Evolutionary conservation across 2,113 vertebrate species (phyloP).

Genomic region (Spheniscus mendiculus): DNA sequence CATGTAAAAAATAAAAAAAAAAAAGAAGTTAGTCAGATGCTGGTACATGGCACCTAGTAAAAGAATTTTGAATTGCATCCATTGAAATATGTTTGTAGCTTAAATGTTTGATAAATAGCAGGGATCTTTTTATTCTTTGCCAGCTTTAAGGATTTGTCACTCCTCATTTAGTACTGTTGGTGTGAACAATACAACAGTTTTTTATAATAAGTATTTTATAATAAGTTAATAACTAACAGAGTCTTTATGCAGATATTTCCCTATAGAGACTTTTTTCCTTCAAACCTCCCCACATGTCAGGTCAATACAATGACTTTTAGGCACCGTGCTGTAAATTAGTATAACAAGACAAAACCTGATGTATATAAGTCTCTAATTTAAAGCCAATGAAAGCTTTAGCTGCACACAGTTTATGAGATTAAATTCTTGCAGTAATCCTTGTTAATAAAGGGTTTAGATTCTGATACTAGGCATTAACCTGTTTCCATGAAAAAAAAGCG

Average conservation of each 20-base stretch:
- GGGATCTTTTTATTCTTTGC: conserved; percentile 42
- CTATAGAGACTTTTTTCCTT: neutral
- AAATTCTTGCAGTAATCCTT: neutral
- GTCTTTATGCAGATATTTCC: neutral
- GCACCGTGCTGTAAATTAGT: neutral
- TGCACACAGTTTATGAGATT: neutral
- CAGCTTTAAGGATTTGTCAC: conserved; percentile 59
- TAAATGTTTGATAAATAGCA: conserved; percentile 40
- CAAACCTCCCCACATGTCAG: neutral
- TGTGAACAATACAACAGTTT: neutral
- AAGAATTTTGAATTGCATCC: neutral
- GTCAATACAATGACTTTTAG: neutral
- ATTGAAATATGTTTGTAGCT: neutral
- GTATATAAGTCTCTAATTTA: neutral
- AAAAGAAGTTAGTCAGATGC: neutral
- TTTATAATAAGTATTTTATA: neutral
- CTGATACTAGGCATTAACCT: neutral
- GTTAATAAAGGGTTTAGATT: neutral
- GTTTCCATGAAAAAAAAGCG: neutral
- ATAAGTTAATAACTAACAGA: neutral
- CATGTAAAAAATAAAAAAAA: no score
- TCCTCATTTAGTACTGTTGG: conserved; percentile 28
- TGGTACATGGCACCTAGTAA: neutral
- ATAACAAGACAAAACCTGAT: neutral
- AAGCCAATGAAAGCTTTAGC: neutral